Base-by-base conservation (phyloP, 2,797 vertebrate species). In the Chelon auratus region DNA sequence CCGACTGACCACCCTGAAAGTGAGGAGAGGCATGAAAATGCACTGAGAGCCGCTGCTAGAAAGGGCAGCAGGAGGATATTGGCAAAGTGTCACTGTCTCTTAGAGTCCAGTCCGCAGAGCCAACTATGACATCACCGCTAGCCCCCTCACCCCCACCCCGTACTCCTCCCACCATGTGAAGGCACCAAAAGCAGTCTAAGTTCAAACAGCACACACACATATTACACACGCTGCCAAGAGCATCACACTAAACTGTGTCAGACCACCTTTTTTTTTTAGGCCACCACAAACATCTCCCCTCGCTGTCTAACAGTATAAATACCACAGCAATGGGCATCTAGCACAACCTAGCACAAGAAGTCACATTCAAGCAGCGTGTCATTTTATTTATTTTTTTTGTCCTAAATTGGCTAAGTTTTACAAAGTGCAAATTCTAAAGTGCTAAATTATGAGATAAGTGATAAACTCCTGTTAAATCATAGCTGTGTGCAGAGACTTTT, bases 91-190 rank as follows among this genome's bases (percentile, higher is more conserved):
- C 82, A 37, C 37, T 12, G 82, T 91, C 81, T 90, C 84, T 86
- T 83, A 77, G 87, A 88, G 77, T 73, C 83, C 53, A 30, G 56
- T 63, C 52, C 77, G 51, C 68, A 45, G 59, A 9, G 90, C 91
- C 90, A 90, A 87, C 67, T 3, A 82, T 93, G 90, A 92, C 84
- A 89, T 93, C 92, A 93, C 54, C 8, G 14, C 61, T 43, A 51
- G 12, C 42, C 42, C 42, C 42, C 18, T 92, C 92, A 93, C 54
- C 8, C 13, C 61, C 40, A 51, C 42, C 42, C 42, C 15, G 9
- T 11, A 48, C 53, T 54, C 58, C 57, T 9, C 43, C 65, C 45
- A 50, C 66, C 15, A 33, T 56, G 58, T 26, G 45, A 67, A 72
- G 57, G 48, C 18, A 2, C 47, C 67, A 40, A 81, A 66, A 81